Percentiles rank a stretch among this genome's conserved stretches.
Evolutionary conservation across 2,797 vertebrate species (phyloP).

Genomic region (Botia kubotai): DNA sequence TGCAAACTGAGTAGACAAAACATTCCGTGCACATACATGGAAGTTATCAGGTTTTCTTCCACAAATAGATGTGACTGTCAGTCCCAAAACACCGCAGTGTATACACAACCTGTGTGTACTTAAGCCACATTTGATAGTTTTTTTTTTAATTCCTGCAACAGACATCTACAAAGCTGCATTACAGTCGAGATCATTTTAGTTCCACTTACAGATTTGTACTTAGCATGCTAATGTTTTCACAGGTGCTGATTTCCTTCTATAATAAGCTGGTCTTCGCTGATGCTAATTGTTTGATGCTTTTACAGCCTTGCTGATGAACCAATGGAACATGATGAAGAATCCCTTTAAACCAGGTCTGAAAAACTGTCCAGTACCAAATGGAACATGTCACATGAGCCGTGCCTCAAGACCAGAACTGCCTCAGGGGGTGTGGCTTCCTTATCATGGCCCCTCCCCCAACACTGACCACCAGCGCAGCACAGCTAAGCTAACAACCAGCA

Average conservation of each 20-base stretch:
- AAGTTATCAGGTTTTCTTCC: neutral
- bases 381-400: slow-evolving; percentile 28
- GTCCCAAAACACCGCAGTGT: neutral
- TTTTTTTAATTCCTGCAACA: neutral
- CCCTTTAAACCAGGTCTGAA: slow-evolving; percentile 47
- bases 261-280: neutral
- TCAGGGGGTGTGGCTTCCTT: slow-evolving; percentile 42
- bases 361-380: slow-evolving; percentile 32
- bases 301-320: slow-evolving; percentile 61
- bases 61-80: neutral
- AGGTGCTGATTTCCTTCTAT: neutral
- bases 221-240: slow-evolving; percentile 19
- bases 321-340: slow-evolving; percentile 64
- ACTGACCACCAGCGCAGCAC: slow-evolving; percentile 28
- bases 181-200: neutral
- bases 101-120: neutral
- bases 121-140: neutral
- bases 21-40: neutral
- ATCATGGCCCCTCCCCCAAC: slow-evolving; percentile 21
- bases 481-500: slow-evolving; percentile 32
- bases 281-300: slow-evolving; percentile 1
- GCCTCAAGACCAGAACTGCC: slow-evolving; percentile 59
- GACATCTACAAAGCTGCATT: neutral
- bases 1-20: neutral
- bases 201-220: neutral